Percentiles rank a stretch among this genome's conserved stretches.
Conservation (phyloP, 2,113 vertebrate genomes). For the Scalopus aquaticus region DNA sequence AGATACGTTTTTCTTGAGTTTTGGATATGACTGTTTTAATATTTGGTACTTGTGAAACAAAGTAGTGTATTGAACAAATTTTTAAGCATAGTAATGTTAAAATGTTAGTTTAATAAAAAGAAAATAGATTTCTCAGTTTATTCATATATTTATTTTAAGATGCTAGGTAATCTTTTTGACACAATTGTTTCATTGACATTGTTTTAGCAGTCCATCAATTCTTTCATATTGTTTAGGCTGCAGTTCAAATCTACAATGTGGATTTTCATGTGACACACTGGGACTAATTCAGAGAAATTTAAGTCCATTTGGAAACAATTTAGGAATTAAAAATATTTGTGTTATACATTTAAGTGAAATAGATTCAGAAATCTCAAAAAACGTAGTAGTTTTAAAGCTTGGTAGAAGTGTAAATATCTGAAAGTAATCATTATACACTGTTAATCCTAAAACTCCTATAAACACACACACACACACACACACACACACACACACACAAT, state of each 20-base stretch:
- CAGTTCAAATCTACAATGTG: neutral
- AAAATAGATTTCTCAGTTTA: neutral
- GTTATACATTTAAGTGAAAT: neutral
- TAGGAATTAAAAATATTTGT: neutral
- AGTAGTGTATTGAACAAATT: neutral
- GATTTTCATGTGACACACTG: neutral
- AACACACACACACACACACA: neutral
- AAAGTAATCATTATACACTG: neutral
- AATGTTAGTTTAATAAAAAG: neutral
- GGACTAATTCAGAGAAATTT: neutral
- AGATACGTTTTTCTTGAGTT: constrained; percentile 1
- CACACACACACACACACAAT: neutral
- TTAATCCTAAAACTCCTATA: neutral
- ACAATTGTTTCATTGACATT: neutral
- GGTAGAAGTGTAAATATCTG: neutral
- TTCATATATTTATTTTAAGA: neutral
- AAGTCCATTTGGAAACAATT: neutral
- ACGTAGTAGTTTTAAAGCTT: neutral
- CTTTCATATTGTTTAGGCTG: neutral
- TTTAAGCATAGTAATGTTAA: no score
- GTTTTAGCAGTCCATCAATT: neutral
- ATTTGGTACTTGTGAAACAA: neutral
- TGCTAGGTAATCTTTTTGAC: neutral
- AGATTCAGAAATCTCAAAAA: neutral
- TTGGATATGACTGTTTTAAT: neutral